phyloP scores from a whole-genome alignment of 2,113 vertebrate species.

The Oncorhynchus mykiss region DNA sequence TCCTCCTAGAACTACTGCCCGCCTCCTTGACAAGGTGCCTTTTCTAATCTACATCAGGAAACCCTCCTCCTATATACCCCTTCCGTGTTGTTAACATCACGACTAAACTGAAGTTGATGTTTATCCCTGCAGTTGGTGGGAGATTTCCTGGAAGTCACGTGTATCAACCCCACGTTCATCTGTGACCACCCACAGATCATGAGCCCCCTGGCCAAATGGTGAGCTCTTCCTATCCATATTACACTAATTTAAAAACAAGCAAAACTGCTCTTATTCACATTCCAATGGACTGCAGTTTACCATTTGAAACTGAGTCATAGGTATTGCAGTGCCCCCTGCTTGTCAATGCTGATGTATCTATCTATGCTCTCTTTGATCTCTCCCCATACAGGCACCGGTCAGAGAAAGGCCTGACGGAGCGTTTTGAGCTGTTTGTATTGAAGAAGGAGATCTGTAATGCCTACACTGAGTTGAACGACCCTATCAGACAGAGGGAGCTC shows the following conservation, averaged over 20 bases:
- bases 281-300: background rate
- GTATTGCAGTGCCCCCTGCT: background rate
- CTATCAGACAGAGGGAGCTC: constrained; percentile 86
- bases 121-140: constrained; percentile 81
- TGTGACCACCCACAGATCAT: constrained; percentile 98
- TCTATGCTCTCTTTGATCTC: background rate
- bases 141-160: constrained; percentile 90
- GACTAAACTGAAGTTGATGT: background rate
- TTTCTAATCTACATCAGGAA: background rate
- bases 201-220: constrained; percentile 98
- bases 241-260: background rate
- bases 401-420: constrained; percentile 88
- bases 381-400: constrained; percentile 83
- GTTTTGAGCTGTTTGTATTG: constrained; percentile 98
- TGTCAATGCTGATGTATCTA: background rate
- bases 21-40: constrained; percentile 92
- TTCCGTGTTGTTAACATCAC: background rate
- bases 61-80: background rate
- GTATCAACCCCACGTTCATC: constrained; percentile 94
- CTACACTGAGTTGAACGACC: constrained; percentile 96
- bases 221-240: constrained; percentile 38
- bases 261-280: background rate
- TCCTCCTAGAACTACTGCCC: constrained; percentile 89
- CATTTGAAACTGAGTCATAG: background rate
- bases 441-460: constrained; percentile 98